Percentiles rank a stretch among this genome's conserved stretches.
phyloP scores from a whole-genome alignment of 2,113 vertebrate species.

The Podarcis raffonei region DNA sequence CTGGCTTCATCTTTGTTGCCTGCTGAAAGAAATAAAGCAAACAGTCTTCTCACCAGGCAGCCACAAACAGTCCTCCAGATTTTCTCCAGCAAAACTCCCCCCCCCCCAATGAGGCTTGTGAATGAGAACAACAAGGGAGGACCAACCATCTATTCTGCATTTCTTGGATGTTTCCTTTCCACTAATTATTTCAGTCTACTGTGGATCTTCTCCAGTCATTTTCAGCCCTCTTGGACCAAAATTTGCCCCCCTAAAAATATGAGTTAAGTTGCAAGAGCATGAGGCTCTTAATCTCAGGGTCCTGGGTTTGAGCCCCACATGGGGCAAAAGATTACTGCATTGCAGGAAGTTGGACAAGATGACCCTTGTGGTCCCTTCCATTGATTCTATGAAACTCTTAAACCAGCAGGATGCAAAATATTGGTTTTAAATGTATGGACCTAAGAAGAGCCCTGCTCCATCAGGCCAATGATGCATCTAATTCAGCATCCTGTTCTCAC shows the following conservation, averaged over 20 bases:
- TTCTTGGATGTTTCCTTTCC: neutral
- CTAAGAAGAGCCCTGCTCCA: too few species aligned
- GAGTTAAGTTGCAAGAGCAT: too few species aligned
- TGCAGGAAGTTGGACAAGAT: too few species aligned
- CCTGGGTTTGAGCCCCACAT: too few species aligned
- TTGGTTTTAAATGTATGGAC: neutral
- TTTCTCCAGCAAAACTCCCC: neutral
- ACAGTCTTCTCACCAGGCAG: slow-evolving; percentile 7
- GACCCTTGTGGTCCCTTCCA: too few species aligned
- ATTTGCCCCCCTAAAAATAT: neutral
- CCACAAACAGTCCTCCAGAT: neutral
- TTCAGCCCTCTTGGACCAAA: neutral
- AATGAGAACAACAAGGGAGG: neutral
- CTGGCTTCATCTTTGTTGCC: slow-evolving; percentile 16
- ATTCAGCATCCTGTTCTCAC: too few species aligned
- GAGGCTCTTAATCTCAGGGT: too few species aligned
- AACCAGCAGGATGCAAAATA: neutral
- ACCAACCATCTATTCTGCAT: neutral
- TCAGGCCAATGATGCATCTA: too few species aligned
- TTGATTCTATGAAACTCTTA: neutral
- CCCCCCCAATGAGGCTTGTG: neutral
- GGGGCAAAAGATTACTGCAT: too few species aligned
- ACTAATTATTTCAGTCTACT: neutral
- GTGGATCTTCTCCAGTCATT: neutral
- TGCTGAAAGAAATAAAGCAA: slow-evolving; percentile 42